Conservation (phyloP, 2,888 invertebrate genomes). For the Sphinx pinastri region DNA sequence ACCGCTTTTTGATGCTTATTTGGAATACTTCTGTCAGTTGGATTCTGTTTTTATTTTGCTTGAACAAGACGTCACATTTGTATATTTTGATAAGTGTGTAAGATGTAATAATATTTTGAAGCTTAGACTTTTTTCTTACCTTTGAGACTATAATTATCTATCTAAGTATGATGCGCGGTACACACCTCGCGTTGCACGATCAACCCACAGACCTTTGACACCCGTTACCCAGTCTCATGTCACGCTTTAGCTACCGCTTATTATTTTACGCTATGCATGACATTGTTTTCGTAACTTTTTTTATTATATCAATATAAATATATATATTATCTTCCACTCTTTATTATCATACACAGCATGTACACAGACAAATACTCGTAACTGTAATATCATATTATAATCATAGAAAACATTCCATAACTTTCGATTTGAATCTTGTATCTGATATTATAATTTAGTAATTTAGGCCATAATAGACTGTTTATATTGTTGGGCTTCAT, state of each 20-base stretch:
- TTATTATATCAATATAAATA: neutral
- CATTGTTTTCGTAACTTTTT: neutral
- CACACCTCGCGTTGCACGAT: constrained; percentile 7
- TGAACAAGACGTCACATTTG: neutral
- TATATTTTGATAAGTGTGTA: too few species aligned
- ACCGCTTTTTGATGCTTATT: neutral
- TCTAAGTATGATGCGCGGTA: neutral
- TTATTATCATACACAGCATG: constrained; percentile 19
- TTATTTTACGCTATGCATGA: constrained; percentile 23
- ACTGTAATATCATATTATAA: constrained; percentile 1
- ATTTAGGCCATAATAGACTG: constrained; percentile 32
- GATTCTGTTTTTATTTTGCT: neutral
- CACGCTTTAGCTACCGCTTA: constrained; percentile 30
- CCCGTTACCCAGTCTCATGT: constrained; percentile 5
- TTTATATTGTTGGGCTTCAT: constrained; percentile 59
- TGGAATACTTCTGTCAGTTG: neutral
- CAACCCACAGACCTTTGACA: constrained; percentile 2
- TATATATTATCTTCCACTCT: constrained; percentile 7
- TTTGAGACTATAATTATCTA: neutral
- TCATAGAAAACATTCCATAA: constrained; percentile 27
- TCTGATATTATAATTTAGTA: constrained; percentile 23
- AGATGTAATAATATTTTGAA: too few species aligned
- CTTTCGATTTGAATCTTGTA: constrained; percentile 27
- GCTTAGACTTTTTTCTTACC: neutral
- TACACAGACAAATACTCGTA: constrained; percentile 6